phyloP scores from a whole-genome alignment of 2,113 vertebrate genomes.

The Saguinus midas region DNA sequence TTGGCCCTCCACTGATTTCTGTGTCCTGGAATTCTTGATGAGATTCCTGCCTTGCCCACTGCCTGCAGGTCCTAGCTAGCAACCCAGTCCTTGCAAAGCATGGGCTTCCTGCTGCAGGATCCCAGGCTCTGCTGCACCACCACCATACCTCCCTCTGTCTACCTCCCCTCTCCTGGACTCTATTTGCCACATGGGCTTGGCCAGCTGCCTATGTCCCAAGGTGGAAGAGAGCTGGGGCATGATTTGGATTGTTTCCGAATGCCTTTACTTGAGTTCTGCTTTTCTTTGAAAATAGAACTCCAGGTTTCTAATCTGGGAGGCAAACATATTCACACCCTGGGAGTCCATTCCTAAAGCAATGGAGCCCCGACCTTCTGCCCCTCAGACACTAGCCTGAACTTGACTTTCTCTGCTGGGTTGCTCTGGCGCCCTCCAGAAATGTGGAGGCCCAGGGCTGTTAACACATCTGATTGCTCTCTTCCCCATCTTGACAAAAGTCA shows the following conservation, averaged over 20 bases:
- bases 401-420: not conserved
- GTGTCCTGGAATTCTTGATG: not conserved
- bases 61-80: not conserved
- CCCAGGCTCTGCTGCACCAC: not conserved
- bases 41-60: not conserved
- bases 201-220: not conserved
- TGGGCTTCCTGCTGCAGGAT: not conserved
- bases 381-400: not conserved
- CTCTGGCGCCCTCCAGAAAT: not conserved
- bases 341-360: not conserved
- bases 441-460: not conserved
- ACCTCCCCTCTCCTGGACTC: not conserved
- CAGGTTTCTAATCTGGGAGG: not conserved
- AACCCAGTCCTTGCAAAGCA: not conserved
- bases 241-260: not conserved
- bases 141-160: not conserved
- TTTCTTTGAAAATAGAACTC: conserved; percentile 37
- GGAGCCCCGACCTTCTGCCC: not conserved
- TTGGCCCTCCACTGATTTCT: not conserved
- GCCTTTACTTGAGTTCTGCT: not conserved
- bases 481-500: not conserved
- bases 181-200: not conserved
- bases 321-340: not conserved
- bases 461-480: not conserved
- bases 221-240: not conserved